Evolutionary conservation across 2,113 vertebrate species (phyloP), one percentile per base, ranked within the genome.

Genomic region (Canis aureus): DNA sequence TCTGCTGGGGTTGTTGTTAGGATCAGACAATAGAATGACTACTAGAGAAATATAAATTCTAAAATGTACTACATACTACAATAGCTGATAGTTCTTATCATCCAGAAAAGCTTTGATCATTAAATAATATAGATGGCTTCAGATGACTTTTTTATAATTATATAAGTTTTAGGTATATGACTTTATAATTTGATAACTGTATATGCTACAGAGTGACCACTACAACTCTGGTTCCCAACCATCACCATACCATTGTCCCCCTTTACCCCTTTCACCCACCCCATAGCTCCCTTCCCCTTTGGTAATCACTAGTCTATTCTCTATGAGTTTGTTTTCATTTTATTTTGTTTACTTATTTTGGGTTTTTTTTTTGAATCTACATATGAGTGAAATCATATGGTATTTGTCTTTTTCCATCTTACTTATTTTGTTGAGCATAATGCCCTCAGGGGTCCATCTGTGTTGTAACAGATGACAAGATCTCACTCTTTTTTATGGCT

Each of bases 21-120:
- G 20, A 25, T 86, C 93, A 94, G 29, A 79, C 29, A 59, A 16
- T 81, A 53, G 7, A 89, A 0, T 32, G 22, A 90, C 38, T n/a
- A 29, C 74, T 84, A 38, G 51, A 84, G 88, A 92, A 91, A 71
- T 71, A 13, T 82, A 62, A 51, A 64, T 97, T 85, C 7, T 95
- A 29, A 83, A 64, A 87, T 84, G 29, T 16, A n/a, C 22, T 59
- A 19, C 8, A 80, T 20, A n/a, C 22, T 59, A 19, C 8, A 76
- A 10, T 60, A 66, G 6, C n/a, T 82, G 23, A 79, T 94, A 86
- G 55, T 27, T 82, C 19, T 94, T 94, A 23, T 6, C 6, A n/a
- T 59, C 83, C 51, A 94, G 29, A 74, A 94, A 88, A 93, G 25
- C 64, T 84, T 67, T 84, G 15, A 27, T 69, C 53, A 81, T 91